phyloP scores from a whole-genome alignment of 1,140 invertebrate species.

The Stegodyphus mimosarum region DNA sequence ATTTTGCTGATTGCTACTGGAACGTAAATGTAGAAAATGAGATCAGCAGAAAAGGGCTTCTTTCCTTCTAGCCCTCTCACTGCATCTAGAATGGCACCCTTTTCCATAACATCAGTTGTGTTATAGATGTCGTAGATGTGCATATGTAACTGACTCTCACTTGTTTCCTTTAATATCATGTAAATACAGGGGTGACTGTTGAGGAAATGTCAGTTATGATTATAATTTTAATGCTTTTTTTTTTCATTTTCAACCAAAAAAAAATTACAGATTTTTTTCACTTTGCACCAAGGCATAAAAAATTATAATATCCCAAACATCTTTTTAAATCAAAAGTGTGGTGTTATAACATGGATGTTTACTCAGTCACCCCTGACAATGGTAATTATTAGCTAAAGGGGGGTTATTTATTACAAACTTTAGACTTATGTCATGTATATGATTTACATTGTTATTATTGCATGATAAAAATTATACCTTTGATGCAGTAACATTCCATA shows the following conservation, averaged over 20 bases:
- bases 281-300: too few relatives aligned
- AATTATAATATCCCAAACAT: too few relatives aligned
- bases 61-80: neutral
- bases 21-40: neutral
- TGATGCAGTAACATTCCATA: slow-evolving; percentile 46
- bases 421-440: neutral
- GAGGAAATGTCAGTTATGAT: neutral
- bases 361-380: slow-evolving; percentile 2
- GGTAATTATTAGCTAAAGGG: neutral
- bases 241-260: too few relatives aligned
- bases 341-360: neutral
- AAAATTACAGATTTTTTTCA: too few relatives aligned
- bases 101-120: slow-evolving; percentile 26
- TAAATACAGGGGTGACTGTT: neutral
- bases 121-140: slow-evolving; percentile 58
- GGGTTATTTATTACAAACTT: neutral
- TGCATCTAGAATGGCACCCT: slow-evolving; percentile 14
- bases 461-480: slow-evolving; percentile 22
- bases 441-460: slow-evolving; percentile 23
- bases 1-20: slow-evolving; percentile 9
- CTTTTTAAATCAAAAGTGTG: too few relatives aligned
- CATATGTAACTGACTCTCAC: slow-evolving; percentile 5
- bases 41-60: neutral
- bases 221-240: too few relatives aligned
- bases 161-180: neutral